Conservation (phyloP, 2,888 invertebrate genomes). For the Agriopis aurantiaria region DNA sequence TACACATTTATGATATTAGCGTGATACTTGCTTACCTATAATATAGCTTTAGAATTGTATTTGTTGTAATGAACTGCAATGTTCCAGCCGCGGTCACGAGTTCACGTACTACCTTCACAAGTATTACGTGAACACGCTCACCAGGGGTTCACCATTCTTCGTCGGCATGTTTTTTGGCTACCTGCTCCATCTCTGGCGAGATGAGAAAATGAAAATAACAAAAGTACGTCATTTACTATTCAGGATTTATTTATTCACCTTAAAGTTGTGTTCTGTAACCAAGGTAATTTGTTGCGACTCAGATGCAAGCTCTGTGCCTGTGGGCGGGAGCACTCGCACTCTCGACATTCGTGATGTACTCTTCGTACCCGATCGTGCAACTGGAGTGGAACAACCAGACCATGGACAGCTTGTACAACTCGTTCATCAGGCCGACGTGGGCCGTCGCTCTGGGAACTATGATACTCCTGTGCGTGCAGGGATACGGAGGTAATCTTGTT, state of each 20-base stretch:
- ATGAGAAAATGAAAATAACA: constrained; percentile 47
- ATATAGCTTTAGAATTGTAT: not conserved
- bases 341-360: constrained; percentile 46
- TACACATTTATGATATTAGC: too few relatives aligned
- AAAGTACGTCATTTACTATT: constrained; percentile 43
- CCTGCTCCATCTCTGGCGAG: constrained; percentile 49
- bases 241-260: not conserved
- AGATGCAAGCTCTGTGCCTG: constrained; percentile 41
- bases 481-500: constrained; percentile 70
- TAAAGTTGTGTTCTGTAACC: not conserved
- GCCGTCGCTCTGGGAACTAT: constrained; percentile 65
- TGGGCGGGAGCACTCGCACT: constrained; percentile 48
- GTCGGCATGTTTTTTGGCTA: constrained; percentile 65
- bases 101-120: constrained; percentile 46
- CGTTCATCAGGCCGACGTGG: constrained; percentile 70
- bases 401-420: constrained; percentile 53
- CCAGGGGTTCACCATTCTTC: constrained; percentile 61
- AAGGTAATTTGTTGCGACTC: constrained; percentile 14
- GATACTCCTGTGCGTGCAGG: constrained; percentile 69
- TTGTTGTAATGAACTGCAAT: not conserved
- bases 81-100: constrained; percentile 39
- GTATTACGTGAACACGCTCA: constrained; percentile 66
- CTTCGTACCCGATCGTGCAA: constrained; percentile 49
- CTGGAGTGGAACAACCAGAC: constrained; percentile 52
- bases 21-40: too few relatives aligned